phyloP scores from a whole-genome alignment of 2,113 vertebrate species.

The Cromileptes altivelis region DNA sequence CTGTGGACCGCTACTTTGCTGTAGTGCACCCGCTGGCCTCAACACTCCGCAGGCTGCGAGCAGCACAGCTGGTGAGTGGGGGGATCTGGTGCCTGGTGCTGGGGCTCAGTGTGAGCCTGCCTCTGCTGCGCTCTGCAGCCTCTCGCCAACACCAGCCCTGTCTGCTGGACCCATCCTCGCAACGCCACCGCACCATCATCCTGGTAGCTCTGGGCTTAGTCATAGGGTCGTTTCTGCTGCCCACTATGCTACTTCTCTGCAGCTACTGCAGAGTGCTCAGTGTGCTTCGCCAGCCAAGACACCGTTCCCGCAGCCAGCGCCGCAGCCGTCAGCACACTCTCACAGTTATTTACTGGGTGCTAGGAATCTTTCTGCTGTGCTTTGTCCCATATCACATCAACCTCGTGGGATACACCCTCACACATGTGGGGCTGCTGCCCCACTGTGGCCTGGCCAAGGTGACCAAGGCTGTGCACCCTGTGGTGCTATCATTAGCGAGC shows the following conservation, averaged over 20 bases:
- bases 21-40: slow-evolving; percentile 76
- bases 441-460: slow-evolving; percentile 73
- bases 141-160: slow-evolving; percentile 60
- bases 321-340: slow-evolving; percentile 67
- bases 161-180: slow-evolving; percentile 73
- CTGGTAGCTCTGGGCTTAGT: slow-evolving; percentile 74
- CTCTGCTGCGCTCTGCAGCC: slow-evolving; percentile 68
- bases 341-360: slow-evolving; percentile 80
- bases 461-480: slow-evolving; percentile 76
- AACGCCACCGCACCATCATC: slow-evolving; percentile 70
- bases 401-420: slow-evolving; percentile 82
- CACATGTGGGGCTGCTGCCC: slow-evolving; percentile 73
- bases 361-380: slow-evolving; percentile 82
- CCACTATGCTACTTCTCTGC: slow-evolving; percentile 77
- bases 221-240: slow-evolving; percentile 76
- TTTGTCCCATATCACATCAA: slow-evolving; percentile 83
- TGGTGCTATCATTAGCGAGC: slow-evolving; percentile 80
- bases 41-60: slow-evolving; percentile 40
- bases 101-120: slow-evolving; percentile 74
- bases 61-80: slow-evolving; percentile 68
- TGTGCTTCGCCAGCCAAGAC: slow-evolving; percentile 62
- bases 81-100: slow-evolving; percentile 82
- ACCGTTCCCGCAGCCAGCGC: slow-evolving; percentile 35
- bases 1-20: slow-evolving; percentile 82
- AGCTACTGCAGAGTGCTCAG: slow-evolving; percentile 80